Evolutionary conservation across 2,797 vertebrate genomes (phyloP).

Genomic region (Arctocebus calabarensis): DNA sequence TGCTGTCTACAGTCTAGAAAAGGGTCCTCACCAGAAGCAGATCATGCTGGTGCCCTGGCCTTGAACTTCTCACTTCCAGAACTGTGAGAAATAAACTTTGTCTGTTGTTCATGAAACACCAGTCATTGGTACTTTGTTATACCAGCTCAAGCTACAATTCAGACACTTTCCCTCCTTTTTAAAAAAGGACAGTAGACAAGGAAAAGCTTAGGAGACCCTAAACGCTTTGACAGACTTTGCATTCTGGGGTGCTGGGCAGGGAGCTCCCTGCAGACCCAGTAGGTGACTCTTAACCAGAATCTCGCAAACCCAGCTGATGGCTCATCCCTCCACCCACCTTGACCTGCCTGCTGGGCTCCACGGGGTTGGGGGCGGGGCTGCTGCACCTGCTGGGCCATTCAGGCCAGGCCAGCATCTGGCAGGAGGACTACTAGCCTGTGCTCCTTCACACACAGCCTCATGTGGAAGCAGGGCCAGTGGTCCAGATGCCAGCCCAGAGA

Average conservation of each 20-base stretch:
- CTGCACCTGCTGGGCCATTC: not conserved
- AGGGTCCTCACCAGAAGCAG: too few species aligned
- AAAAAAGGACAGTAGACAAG: not conserved
- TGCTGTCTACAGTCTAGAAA: not conserved
- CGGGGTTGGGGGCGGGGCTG: not conserved
- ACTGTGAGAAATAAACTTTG: not conserved
- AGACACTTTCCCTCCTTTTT: not conserved
- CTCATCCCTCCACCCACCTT: not conserved
- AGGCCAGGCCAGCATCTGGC: not conserved
- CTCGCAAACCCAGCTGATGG: not conserved
- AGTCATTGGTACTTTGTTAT: not conserved
- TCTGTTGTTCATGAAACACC: not conserved
- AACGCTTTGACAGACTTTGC: not conserved
- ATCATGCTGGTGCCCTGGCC: not conserved
- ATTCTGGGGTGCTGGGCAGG: not conserved
- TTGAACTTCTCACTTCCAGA: not conserved
- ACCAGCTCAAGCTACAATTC: not conserved
- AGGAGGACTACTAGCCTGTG: too few species aligned
- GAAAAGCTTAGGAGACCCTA: not conserved
- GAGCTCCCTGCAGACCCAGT: not conserved
- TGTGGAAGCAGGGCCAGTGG: not conserved
- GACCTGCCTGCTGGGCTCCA: accelerated
- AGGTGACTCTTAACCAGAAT: not conserved
- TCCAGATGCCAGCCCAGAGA: not conserved
- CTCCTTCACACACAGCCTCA: not conserved